Base-by-base conservation (phyloP, 2,797 vertebrate genomes). In the Apodemus agrarius region DNA sequence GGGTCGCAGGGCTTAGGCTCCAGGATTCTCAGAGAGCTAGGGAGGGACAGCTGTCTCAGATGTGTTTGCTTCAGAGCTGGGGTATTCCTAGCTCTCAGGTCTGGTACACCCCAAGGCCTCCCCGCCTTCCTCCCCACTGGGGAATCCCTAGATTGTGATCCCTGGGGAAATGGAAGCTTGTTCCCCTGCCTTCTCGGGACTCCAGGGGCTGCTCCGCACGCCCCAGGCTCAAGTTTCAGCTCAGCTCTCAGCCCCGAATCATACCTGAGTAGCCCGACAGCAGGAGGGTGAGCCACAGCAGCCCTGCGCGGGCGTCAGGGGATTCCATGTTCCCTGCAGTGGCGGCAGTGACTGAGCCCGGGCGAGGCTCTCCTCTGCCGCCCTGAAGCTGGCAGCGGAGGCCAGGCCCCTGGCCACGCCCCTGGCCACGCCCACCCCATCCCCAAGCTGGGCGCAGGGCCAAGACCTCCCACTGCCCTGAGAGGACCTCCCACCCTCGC, bases 391-490 rank as follows among this genome's bases (percentile, higher is more conserved):
- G 93, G 95, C 96, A 79, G 67, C 59, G 12, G 89, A 78, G 37
- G 87, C 94, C 92, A 94, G 74, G 80, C 96, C 94, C 86, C 78
- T 12, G 34, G 54, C 88, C 92, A 61, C 89, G 83, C 90, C 96
- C 89, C 46, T 49, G 0, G 31, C 22, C 83, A 80, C 81, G 83
- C 91, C 37, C 6, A 1, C 0, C 49, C 16, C 79, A 78, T 76
- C 78, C 69, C 1, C 14, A 16, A 75, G 43, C 92, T 31, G 94
- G 98, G 98, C 95, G 40, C 94, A 0, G 0, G 79, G 97, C 98
- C 97, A 97, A 95, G 96, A 97, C 97, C 96, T 97, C 97, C 97
- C 96, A 96, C 96, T 93, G 94, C 97, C 96, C 79, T 6, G 24
- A 80, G 91, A 69, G 86, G 93, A 97, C 97, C 93, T 96, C 96